Conservation (phyloP, 2,888 invertebrate genomes). For the Sipha maydis region DNA sequence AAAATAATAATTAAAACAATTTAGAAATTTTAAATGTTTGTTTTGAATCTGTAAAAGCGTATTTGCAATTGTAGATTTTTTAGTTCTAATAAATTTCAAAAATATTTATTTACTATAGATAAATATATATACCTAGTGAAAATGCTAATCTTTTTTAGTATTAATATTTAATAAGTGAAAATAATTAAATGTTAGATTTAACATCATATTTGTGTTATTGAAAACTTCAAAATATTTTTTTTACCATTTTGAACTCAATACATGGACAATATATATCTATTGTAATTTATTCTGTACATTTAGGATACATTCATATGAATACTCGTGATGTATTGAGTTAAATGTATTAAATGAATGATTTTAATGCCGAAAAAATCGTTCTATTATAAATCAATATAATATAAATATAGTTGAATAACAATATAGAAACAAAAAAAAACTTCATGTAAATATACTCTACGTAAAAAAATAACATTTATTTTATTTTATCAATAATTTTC, state of each 20-base stretch:
- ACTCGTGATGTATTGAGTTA: background rate
- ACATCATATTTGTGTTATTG: background rate
- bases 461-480: background rate
- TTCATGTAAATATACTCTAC: background rate
- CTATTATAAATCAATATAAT: background rate
- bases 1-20: too few relatives aligned
- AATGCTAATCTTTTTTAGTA: too few relatives aligned
- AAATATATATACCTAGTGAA: too few relatives aligned
- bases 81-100: too few relatives aligned
- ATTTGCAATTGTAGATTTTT: too few relatives aligned
- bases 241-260: background rate
- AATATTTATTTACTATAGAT: too few relatives aligned
- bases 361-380: background rate
- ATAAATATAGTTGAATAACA: background rate
- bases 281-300: background rate
- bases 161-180: too few relatives aligned
- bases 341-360: conserved; percentile 18
- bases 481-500: conserved; percentile 32
- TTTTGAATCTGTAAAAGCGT: too few relatives aligned
- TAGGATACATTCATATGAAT: too few relatives aligned
- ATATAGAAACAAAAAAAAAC: background rate
- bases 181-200: too few relatives aligned
- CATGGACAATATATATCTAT: background rate
- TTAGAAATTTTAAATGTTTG: too few relatives aligned
- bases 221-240: conserved; percentile 6